Conservation (phyloP, 2,888 invertebrate genomes). For the Apotomis capreana region DNA sequence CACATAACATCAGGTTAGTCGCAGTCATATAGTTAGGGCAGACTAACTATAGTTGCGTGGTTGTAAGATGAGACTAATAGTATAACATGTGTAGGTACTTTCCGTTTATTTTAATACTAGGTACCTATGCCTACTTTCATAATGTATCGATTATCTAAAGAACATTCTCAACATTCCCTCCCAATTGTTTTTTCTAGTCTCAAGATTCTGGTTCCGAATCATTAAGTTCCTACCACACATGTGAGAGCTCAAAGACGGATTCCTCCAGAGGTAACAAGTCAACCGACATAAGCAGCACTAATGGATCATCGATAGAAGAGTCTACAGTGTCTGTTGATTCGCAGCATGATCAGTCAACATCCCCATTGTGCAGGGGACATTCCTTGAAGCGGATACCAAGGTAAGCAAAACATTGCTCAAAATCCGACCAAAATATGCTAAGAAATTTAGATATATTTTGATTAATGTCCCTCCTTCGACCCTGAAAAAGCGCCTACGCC, state of each 20-base stretch:
- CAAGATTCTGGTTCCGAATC: conserved; percentile 73
- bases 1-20: no score
- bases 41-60: no score
- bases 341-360: conserved; percentile 82
- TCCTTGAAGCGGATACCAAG: conserved; percentile 78
- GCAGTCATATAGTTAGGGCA: no score
- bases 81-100: no score
- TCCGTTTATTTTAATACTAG: no score
- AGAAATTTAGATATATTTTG: no score
- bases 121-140: no score
- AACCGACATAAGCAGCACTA: conserved; percentile 77
- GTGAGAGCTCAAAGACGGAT: conserved; percentile 76
- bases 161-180: background rate
- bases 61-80: no score
- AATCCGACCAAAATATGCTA: no score
- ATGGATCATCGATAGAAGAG: conserved; percentile 71
- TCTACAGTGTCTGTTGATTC: conserved; percentile 74
- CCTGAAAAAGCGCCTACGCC: no score
- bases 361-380: conserved; percentile 81
- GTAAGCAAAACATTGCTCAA: conserved; percentile 50
- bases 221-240: conserved; percentile 75
- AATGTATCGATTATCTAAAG: no score
- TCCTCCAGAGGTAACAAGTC: conserved; percentile 70
- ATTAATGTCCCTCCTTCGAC: no score
- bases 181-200: conserved; percentile 53